Evolutionary conservation across 2,113 vertebrate species (phyloP).

Genomic region (Anguilla japonica): DNA sequence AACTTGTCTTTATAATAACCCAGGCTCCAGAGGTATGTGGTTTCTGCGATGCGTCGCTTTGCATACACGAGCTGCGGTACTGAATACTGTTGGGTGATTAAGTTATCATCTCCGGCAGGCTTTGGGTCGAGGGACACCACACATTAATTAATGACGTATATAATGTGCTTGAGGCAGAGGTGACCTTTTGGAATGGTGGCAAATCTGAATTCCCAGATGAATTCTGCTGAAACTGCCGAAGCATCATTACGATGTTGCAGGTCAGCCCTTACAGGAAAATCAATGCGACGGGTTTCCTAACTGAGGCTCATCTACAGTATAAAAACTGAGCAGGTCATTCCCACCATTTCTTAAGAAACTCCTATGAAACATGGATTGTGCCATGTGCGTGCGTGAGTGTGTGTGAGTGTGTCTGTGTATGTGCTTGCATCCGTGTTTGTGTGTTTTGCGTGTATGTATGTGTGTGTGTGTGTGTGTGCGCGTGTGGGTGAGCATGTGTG

Average conservation of each 20-base stretch:
- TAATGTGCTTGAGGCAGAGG: not conserved
- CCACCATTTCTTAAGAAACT: not conserved
- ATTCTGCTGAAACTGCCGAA: not conserved
- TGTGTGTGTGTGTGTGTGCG: constrained; percentile 6
- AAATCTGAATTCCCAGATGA: not conserved
- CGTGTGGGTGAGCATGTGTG: not conserved
- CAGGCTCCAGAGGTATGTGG: not conserved
- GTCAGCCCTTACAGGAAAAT: not conserved
- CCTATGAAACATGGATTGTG: constrained; percentile 12
- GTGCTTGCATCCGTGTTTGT: not conserved
- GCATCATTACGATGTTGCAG: not conserved
- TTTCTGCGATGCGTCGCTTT: not conserved
- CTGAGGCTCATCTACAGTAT: not conserved
- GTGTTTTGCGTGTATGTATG: constrained; percentile 15
- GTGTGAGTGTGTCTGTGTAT: constrained; percentile 21
- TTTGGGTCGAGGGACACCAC: not conserved
- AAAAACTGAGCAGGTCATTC: not conserved
- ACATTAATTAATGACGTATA: not conserved
- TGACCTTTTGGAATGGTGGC: not conserved
- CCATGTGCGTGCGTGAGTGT: not conserved
- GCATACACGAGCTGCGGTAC: not conserved
- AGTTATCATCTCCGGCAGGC: not conserved
- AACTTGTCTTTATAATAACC: not conserved
- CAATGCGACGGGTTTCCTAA: not conserved
- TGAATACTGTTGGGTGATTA: not conserved